These are phyloP conservation scores for Deladenus siricidicola DNA, from an alignment of 2,888 invertebrate genomes.

Conservation along the genomic window DNA sequence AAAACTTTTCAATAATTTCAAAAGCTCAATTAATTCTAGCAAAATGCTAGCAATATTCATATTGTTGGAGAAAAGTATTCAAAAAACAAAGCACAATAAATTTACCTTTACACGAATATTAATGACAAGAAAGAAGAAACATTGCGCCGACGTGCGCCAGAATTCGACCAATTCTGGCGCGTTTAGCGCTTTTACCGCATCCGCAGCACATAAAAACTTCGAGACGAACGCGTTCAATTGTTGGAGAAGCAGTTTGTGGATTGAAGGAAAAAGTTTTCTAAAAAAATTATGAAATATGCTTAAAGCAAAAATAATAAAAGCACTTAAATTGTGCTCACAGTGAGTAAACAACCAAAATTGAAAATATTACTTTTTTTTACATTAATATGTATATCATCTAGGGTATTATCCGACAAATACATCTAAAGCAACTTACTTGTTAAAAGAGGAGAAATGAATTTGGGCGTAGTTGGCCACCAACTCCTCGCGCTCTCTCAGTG, in stretches of 20 bases:
- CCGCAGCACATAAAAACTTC: neutral
- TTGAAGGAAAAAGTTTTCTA: neutral
- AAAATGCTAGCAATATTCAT: neutral
- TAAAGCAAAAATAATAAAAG: no score
- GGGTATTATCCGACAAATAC: no score
- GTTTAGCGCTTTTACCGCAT: neutral
- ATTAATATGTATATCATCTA: no score
- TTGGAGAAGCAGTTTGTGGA: neutral
- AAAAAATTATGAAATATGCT: no score
- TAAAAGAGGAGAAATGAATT: neutral
- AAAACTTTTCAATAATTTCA: neutral
- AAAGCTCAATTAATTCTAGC: neutral
- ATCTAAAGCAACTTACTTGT: no score
- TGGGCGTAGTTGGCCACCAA: neutral
- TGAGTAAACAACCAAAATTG: no score
- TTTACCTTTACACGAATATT: neutral
- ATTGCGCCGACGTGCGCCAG: neutral
- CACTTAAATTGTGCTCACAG: no score
- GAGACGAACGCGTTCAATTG: neutral
- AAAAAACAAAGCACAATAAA: no score
- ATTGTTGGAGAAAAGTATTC: no score
- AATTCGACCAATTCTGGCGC: neutral
- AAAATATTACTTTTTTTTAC: no score
- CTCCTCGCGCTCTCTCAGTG: neutral
- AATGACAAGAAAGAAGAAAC: neutral